Conservation (phyloP, 1,140 invertebrate genomes). For the Phthorimaea operculella region DNA sequence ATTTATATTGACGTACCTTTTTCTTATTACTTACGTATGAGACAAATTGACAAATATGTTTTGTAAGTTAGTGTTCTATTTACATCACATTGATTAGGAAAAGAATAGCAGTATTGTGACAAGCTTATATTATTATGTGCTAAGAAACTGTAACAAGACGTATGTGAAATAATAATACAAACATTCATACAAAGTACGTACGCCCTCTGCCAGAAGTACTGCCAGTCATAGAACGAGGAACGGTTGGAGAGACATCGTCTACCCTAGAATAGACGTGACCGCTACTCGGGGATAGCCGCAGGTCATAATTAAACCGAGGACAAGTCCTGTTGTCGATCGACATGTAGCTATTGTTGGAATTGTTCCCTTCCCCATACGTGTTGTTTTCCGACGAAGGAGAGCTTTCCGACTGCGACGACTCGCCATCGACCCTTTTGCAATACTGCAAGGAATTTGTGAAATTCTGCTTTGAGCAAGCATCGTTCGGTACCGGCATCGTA, state of each 20-base stretch:
- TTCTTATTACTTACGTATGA: conserved; percentile 51
- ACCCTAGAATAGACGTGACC: conserved; percentile 65
- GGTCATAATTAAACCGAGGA: conserved; percentile 66
- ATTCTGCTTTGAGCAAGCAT: conserved; percentile 62
- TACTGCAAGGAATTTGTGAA: conserved; percentile 60
- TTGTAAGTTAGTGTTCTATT: conserved; percentile 25
- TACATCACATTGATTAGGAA: conserved; percentile 16
- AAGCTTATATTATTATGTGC: conserved; percentile 2
- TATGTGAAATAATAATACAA: conserved; percentile 8
- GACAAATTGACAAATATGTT: conserved; percentile 48
- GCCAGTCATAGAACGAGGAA: conserved; percentile 46
- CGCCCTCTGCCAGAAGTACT: conserved; percentile 45
- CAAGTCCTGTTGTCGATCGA: conserved; percentile 63
- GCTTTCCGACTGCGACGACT: conserved; percentile 57
- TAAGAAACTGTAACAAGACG: conserved; percentile 11
- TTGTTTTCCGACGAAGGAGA: conserved; percentile 60
- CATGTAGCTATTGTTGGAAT: conserved; percentile 67
- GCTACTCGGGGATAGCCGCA: conserved; percentile 57
- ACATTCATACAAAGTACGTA: conserved; percentile 56
- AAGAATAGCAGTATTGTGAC: conserved; percentile 4
- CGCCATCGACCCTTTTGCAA: conserved; percentile 52
- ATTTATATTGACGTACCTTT: conserved; percentile 20
- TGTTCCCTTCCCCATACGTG: conserved; percentile 60
- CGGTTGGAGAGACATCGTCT: conserved; percentile 57
- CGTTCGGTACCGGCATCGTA: conserved; percentile 61